Evolutionary conservation across 92 coral and sea anemone genomes (phyloP), one percentile per base, ranked within the genome.

Genomic region (Epizoanthus rinbou): DNA sequence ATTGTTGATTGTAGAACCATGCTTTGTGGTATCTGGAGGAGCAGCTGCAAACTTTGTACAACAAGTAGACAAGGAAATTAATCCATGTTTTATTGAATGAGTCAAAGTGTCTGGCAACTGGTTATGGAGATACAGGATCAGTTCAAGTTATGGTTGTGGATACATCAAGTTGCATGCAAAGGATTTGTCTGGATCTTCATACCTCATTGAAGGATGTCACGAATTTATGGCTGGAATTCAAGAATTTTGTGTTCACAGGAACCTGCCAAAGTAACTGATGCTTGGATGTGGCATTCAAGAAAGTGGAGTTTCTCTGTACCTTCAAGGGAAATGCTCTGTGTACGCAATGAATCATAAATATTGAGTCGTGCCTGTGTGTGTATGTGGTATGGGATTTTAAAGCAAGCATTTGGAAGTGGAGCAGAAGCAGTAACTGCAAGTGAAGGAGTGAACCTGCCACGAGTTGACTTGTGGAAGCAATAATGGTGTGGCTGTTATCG

Each of bases 401-500:
- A 9, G 54, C 54, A 50, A 50, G 54, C 54, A 50, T 10, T 50
- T 50, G 54, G 54, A 50, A 50, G 14, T 10, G 14, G 54, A 9
- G 54, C 54, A 50, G 54, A 10, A 50, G 15, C 54, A 50, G 54
- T 50, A 50, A 50, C 0, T 50, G 54, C 54, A 50, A 50, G 54
- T 50, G 54, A 50, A 47, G 2, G 53, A 8, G 53, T 47, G 53
- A 47, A 50, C 43, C 43, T 37, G 5, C 6, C 43, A 37, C 1
- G 43, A n/a, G 41, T 76, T n/a, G n/a, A n/a, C n/a, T n/a, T 37
- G 39, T 78, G 82, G 71, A 11, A 31, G 7, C 58, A 75, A 31
- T 24, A 50, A 6, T 50, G 16, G 81, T 76, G 82, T 78, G 82
- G 82, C 64, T 78, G 22, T 78, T 13, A 6, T 63, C 71, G 33